phyloP scores from a whole-genome alignment of 2,113 vertebrate genomes.

The Actenoides lindsayi region DNA sequence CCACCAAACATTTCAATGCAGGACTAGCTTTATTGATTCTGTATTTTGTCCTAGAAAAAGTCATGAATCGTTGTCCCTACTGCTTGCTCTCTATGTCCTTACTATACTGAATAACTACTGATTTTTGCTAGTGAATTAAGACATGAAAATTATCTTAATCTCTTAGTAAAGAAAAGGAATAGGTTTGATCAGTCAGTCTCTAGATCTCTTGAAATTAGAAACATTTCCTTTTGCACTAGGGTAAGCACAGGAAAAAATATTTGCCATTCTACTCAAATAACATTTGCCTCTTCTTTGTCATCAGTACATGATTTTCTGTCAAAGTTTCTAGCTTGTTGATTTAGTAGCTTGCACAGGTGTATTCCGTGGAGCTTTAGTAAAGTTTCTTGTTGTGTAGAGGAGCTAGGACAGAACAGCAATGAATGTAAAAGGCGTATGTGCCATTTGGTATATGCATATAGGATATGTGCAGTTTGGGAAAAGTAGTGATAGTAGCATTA shows the following conservation, averaged over 20 bases:
- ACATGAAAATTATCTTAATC: not conserved
- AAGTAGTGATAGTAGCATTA: not conserved
- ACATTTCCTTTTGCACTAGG: not conserved
- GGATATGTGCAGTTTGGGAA: not conserved
- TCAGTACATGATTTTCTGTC: not conserved
- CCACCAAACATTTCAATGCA: not conserved
- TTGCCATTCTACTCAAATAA: not conserved
- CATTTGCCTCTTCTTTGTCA: not conserved
- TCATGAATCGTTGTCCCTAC: not conserved
- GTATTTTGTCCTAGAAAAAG: not conserved
- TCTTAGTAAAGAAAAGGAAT: not conserved
- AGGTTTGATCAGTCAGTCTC: not conserved
- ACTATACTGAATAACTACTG: not conserved
- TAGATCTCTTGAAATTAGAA: not conserved
- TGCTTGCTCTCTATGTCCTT: not conserved
- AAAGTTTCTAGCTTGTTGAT: not conserved
- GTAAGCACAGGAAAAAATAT: not conserved
- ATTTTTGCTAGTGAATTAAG: not conserved
- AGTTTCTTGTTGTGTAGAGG: not conserved
- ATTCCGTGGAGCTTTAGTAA: not conserved
- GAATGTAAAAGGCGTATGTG: fast-evolving
- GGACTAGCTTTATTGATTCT: not conserved
- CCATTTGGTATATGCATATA: not conserved
- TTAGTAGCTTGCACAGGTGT: not conserved
- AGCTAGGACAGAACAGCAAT: not conserved